Conservation (phyloP, 2,888 invertebrate species). For the Cacoxenus indagator region DNA sequence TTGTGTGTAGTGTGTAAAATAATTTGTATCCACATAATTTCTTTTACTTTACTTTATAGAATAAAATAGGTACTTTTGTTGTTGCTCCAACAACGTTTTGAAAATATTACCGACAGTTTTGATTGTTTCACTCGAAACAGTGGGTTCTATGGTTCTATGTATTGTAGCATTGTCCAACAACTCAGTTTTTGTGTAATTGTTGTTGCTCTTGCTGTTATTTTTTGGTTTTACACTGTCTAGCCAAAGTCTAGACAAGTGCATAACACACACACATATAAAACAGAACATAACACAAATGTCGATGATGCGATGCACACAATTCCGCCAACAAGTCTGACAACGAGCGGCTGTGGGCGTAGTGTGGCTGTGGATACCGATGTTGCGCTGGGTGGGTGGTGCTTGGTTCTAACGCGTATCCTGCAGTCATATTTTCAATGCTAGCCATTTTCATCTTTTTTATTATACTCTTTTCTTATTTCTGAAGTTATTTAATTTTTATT, state of each 20-base stretch:
- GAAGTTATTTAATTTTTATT: conserved; percentile 29
- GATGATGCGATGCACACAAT: conserved; percentile 54
- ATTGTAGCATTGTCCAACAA: conserved; percentile 53
- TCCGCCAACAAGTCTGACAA: conserved; percentile 24
- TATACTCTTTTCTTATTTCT: conserved; percentile 22
- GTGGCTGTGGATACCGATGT: not conserved
- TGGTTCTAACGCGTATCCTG: conserved; percentile 50
- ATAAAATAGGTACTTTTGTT: conserved; percentile 25
- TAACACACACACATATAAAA: conserved; percentile 57
- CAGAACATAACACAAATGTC: conserved; percentile 42
- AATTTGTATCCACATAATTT: not conserved
- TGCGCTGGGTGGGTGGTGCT: conserved; percentile 18
- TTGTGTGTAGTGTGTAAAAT: not conserved
- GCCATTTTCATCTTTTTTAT: conserved; percentile 28
- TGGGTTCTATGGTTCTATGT: no score
- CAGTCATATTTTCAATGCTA: conserved; percentile 54
- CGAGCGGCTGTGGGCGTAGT: not conserved
- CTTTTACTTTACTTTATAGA: no score
- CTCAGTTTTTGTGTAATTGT: conserved; percentile 54
- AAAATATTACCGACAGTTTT: conserved; percentile 39
- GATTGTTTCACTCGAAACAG: no score
- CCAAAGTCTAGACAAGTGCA: conserved; percentile 69
- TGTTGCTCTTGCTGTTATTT: conserved; percentile 37
- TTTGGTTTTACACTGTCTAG: conserved; percentile 69
- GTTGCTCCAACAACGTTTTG: not conserved